Evolutionary conservation across 2,113 vertebrate species (phyloP).

Genomic region (Proterorhinus semilunaris): DNA sequence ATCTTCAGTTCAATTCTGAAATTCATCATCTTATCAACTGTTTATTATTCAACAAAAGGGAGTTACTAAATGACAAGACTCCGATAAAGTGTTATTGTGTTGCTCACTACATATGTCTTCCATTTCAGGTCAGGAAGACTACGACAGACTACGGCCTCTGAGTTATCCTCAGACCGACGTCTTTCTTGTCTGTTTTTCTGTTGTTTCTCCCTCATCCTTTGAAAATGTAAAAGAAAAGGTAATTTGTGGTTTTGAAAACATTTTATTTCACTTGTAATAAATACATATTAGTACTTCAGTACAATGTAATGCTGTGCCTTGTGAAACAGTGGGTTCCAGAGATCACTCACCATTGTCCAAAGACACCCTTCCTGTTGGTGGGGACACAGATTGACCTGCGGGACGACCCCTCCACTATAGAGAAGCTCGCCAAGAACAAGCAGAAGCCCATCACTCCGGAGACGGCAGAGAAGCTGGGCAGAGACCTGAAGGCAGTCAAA

Average conservation of each 20-base stretch:
- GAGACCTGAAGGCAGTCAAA: conserved; percentile 99
- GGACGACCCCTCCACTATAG: conserved; percentile 98
- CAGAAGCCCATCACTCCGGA: conserved; percentile 98
- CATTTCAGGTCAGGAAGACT: conserved; percentile 95
- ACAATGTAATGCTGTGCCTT: background rate
- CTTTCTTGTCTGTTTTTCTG: conserved; percentile 98
- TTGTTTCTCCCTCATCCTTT: conserved; percentile 98
- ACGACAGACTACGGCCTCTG: conserved; percentile 98
- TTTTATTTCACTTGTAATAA: background rate
- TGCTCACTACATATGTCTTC: conserved; percentile 11
- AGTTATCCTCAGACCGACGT: conserved; percentile 99
- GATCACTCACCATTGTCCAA: conserved; percentile 86
- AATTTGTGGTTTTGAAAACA: conserved; percentile 14
- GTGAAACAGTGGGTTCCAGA: conserved; percentile 90
- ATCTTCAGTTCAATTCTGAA: conserved; percentile 3
- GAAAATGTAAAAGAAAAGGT: conserved; percentile 99
- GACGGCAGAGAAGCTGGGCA: conserved; percentile 95
- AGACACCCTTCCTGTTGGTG: conserved; percentile 98
- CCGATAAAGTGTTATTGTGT: background rate
- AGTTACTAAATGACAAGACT: no score
- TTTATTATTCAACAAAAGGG: background rate
- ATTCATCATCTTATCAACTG: background rate
- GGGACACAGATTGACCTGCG: conserved; percentile 98
- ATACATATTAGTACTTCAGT: background rate
- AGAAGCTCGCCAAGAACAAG: conserved; percentile 99